Conservation (phyloP, 2,888 invertebrate species). For the Ormyrus rosae region DNA sequence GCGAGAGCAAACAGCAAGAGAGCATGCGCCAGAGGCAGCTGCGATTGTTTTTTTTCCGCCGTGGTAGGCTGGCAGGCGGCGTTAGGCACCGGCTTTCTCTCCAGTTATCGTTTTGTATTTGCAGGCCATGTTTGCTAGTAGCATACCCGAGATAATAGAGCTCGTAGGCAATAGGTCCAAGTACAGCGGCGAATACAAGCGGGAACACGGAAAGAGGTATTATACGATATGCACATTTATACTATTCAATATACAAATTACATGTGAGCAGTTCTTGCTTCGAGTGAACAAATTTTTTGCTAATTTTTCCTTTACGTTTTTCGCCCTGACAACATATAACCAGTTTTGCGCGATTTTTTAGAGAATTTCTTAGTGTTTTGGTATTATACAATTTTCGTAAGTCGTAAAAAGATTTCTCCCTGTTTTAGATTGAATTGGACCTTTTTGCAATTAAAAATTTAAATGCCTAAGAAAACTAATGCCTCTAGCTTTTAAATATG, state of each 20-base stretch:
- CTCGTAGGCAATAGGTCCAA: constrained; percentile 99
- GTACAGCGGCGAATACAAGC: constrained; percentile 99
- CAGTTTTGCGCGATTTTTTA: constrained; percentile 7
- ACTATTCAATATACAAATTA: background rate
- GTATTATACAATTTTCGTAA: too few species aligned
- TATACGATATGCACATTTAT: constrained; percentile 49
- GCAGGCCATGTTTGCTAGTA: constrained; percentile 99
- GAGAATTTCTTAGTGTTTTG: too few species aligned
- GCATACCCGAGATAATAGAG: constrained; percentile 99
- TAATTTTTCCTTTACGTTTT: too few species aligned
- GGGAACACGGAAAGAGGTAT: constrained; percentile 99
- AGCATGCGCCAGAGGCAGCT: background rate
- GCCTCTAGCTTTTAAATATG: too few species aligned
- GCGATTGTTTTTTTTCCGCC: constrained; percentile 49
- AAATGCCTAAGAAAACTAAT: constrained; percentile 34
- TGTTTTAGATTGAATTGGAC: too few species aligned
- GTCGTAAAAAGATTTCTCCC: too few species aligned
- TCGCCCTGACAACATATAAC: background rate
- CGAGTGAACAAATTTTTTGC: too few species aligned
- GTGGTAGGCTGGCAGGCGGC: background rate
- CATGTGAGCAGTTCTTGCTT: too few species aligned
- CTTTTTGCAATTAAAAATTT: too few species aligned
- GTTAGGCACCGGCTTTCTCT: constrained; percentile 48
- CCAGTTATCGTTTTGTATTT: constrained; percentile 79
- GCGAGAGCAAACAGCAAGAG: background rate